A percentile compares a stretch with the other conserved stretches of the same genome.
These are phyloP conservation scores for Phoenicopterus ruber DNA, from an alignment of 2,113 vertebrate genomes.

Conservation along the genomic window DNA sequence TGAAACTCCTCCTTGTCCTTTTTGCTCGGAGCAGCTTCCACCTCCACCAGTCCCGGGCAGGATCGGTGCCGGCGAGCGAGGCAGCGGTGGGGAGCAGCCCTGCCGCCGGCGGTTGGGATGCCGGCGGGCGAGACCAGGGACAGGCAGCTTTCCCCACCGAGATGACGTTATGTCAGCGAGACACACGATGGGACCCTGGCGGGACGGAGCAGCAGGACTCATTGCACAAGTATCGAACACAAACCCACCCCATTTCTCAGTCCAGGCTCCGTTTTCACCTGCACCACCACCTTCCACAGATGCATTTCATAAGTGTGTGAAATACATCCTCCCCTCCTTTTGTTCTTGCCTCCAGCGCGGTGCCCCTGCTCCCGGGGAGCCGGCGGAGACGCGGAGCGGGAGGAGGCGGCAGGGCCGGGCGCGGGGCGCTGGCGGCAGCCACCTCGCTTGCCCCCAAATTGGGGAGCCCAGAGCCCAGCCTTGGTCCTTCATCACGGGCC, in stretches of 20 bases:
- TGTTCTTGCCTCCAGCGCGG: neutral
- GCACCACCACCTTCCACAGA: neutral
- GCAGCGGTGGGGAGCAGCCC: neutral
- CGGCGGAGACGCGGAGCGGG: neutral
- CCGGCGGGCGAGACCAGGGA: accelerated
- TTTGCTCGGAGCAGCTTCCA: neutral
- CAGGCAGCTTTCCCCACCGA: neutral
- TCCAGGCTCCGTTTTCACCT: neutral
- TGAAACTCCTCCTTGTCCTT: neutral
- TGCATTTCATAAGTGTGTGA: too few relatives aligned
- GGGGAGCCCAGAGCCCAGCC: neutral
- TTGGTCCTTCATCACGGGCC: too few relatives aligned
- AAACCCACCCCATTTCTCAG: neutral
- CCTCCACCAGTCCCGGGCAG: neutral
- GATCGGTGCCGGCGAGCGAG: accelerated
- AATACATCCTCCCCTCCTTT: neutral
- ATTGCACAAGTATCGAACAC: too few relatives aligned
- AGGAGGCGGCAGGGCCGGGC: neutral
- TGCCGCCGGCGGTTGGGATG: neutral
- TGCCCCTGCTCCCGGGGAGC: neutral
- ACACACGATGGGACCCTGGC: accelerated
- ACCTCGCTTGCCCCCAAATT: neutral
- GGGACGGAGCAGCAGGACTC: neutral
- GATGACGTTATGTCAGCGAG: neutral
- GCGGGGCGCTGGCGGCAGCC: neutral